Percentiles rank a stretch among this genome's conserved stretches.
Conservation (phyloP, 2,888 invertebrate species). For the Scotopteryx bipunctaria region DNA sequence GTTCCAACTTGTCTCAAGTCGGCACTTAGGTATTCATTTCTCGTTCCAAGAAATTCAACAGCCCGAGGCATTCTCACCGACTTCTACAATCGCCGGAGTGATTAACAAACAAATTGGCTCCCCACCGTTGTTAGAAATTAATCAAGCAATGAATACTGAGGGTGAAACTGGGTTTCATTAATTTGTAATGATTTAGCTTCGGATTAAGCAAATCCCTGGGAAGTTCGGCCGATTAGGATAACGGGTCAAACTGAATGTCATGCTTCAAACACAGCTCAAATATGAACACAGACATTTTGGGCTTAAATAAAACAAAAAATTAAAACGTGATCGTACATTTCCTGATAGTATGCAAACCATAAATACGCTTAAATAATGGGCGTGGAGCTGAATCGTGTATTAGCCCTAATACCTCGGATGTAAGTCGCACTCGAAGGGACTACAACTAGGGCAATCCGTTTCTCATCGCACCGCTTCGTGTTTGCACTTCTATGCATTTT, state of each 20-base stretch:
- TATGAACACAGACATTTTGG: no score
- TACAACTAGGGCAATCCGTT: slow-evolving; percentile 12
- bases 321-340: no score
- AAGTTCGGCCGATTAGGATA: slow-evolving; percentile 25
- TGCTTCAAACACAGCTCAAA: no score
- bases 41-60: slow-evolving; percentile 26
- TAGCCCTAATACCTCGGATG: neutral
- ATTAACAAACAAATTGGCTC: slow-evolving; percentile 36
- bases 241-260: neutral
- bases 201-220: slow-evolving; percentile 35
- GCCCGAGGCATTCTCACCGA: slow-evolving; percentile 21
- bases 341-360: neutral
- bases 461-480: slow-evolving; percentile 13
- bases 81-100: slow-evolving; percentile 29
- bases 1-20: slow-evolving; percentile 7
- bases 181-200: slow-evolving; percentile 42
- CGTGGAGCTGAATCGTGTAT: neutral
- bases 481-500: slow-evolving; percentile 17
- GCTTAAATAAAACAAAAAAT: no score
- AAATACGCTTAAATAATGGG: neutral
- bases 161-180: slow-evolving; percentile 35
- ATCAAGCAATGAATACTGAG: slow-evolving; percentile 36
- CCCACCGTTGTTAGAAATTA: slow-evolving; percentile 36
- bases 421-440: slow-evolving; percentile 7
- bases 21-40: slow-evolving; percentile 23